Evolutionary conservation across 2,113 vertebrate genomes (phyloP).

Genomic region (Motacilla alba): DNA sequence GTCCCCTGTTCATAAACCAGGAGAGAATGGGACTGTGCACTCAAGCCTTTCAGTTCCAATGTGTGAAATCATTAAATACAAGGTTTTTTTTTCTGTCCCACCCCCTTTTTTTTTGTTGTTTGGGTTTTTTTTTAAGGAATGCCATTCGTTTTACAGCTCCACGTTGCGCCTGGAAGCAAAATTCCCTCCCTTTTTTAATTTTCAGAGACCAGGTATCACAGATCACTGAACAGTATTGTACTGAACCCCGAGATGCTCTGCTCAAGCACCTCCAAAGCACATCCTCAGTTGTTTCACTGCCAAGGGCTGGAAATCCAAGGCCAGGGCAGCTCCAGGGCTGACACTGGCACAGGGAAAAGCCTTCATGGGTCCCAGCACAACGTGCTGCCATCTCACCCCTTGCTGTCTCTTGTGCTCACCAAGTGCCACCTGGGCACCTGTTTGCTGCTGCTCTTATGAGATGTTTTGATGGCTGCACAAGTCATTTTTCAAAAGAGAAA

Average conservation of each 20-base stretch:
- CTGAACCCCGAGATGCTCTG: background rate
- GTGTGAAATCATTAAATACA: background rate
- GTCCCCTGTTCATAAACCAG: background rate
- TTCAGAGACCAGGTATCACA: background rate
- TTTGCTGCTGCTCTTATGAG: background rate
- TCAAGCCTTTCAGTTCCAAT: background rate
- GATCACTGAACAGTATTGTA: rapidly evolving
- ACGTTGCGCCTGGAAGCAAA: background rate
- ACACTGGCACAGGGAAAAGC: background rate
- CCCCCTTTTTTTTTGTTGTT: rapidly evolving
- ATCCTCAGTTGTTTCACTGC: background rate
- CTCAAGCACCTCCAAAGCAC: background rate
- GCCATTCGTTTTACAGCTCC: background rate
- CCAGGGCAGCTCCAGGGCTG: background rate
- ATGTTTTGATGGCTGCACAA: background rate
- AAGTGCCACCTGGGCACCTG: rapidly evolving
- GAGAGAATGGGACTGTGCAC: background rate
- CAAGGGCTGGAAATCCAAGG: background rate
- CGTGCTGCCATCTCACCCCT: background rate
- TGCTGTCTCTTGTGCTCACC: rapidly evolving
- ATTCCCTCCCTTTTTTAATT: background rate
- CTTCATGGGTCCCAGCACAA: background rate
- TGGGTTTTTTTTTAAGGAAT: background rate
- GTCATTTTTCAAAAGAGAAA: background rate
- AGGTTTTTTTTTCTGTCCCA: rapidly evolving